These are phyloP conservation scores for Lepidothrix coronata DNA, from an alignment of 2,113 vertebrate genomes.

Conservation along the genomic window DNA sequence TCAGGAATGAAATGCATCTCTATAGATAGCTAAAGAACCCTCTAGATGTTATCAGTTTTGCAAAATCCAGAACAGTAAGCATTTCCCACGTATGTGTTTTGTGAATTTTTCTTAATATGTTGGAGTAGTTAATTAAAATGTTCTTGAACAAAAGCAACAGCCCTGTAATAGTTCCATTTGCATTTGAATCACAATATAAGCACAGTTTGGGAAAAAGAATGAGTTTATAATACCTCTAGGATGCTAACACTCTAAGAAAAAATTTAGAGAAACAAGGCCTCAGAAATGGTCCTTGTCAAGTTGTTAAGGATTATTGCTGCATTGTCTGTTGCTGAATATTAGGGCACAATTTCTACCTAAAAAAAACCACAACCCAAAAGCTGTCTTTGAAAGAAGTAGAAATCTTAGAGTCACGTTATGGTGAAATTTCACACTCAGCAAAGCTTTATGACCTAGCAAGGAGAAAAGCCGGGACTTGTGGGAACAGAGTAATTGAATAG, in stretches of 20 bases:
- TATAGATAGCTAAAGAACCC: background rate
- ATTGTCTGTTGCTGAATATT: background rate
- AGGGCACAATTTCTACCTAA: background rate
- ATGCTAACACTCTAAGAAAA: background rate
- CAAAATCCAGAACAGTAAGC: background rate
- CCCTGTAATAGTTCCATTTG: background rate
- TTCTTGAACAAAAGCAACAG: background rate
- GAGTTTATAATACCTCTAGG: background rate
- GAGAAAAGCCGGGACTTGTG: background rate
- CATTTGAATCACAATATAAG: background rate
- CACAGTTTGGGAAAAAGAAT: background rate
- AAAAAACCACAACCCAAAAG: background rate
- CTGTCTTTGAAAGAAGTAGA: background rate
- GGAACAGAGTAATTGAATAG: background rate
- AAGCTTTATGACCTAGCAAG: background rate
- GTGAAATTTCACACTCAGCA: background rate
- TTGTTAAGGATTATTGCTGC: background rate
- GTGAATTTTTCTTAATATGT: background rate
- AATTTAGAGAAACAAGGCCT: background rate
- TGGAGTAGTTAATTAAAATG: background rate
- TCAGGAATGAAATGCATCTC: too few relatives aligned
- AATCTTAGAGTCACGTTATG: rapidly evolving
- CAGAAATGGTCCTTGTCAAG: background rate
- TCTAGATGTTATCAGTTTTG: background rate
- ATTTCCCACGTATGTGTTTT: background rate